Percentiles rank a stretch among this genome's conserved stretches.
These are phyloP conservation scores for Albula glossodonta DNA, from an alignment of 2,113 vertebrate species.

Conservation along the genomic window DNA sequence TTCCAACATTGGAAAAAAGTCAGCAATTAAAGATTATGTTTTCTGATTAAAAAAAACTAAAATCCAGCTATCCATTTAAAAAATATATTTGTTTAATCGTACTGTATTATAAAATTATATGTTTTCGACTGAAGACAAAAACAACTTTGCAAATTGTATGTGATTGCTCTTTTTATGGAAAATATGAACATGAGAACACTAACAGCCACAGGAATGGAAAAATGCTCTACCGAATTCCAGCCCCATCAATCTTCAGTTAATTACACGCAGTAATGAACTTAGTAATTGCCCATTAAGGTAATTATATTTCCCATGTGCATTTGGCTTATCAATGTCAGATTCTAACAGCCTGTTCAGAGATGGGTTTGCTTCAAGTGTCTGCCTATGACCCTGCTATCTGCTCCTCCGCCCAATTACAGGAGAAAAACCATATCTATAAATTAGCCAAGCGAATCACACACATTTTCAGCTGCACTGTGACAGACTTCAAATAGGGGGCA, in stretches of 20 bases:
- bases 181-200: neutral
- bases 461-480: neutral
- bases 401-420: neutral
- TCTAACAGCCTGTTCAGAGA: slow-evolving; percentile 5
- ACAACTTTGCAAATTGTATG: too few species aligned
- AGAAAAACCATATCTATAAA: slow-evolving; percentile 4
- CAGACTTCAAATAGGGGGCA: neutral
- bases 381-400: slow-evolving; percentile 25
- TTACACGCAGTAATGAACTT: slow-evolving; percentile 32
- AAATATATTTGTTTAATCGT: too few species aligned
- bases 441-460: slow-evolving; percentile 4
- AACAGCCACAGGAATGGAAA: neutral
- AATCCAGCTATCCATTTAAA: too few species aligned
- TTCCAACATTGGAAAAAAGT: too few species aligned
- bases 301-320: slow-evolving; percentile 35
- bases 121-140: too few species aligned
- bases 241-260: slow-evolving; percentile 29
- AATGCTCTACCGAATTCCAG: neutral
- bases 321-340: slow-evolving; percentile 38
- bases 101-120: too few species aligned
- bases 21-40: too few species aligned
- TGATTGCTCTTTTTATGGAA: too few species aligned
- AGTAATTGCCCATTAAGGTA: slow-evolving; percentile 38
- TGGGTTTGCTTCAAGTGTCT: slow-evolving; percentile 5
- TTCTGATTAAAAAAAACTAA: too few species aligned